These are phyloP conservation scores for Jordanella pulchra DNA, from an alignment of 2,797 vertebrate genomes.

Conservation along the genomic window DNA sequence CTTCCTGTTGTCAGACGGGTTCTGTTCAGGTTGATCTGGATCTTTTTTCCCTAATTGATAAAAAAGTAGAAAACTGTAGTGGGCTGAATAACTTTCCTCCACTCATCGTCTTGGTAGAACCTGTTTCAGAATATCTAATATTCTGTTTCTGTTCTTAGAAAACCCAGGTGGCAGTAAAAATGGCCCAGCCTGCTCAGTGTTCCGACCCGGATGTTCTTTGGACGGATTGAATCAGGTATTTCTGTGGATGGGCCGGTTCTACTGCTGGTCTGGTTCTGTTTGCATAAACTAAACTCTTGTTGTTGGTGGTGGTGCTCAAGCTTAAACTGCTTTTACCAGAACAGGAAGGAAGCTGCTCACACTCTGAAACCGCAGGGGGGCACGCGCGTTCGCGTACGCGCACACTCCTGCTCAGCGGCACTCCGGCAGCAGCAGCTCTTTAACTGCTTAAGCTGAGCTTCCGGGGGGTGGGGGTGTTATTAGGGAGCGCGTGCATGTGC, in stretches of 20 bases:
- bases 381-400: neutral
- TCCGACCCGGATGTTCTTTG: neutral
- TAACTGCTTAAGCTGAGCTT: neutral
- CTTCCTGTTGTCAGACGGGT: neutral
- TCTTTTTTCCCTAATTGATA: neutral
- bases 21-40: neutral
- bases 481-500: neutral
- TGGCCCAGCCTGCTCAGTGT: neutral
- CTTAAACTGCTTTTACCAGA: slow-evolving; percentile 20
- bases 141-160: neutral
- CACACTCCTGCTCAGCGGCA: slow-evolving; percentile 45
- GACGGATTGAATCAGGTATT: neutral
- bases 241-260: too few relatives aligned
- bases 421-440: slow-evolving; percentile 22
- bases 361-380: slow-evolving; percentile 2
- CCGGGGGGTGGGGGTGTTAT: slow-evolving; percentile 5
- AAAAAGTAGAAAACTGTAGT: too few relatives aligned
- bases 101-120: neutral
- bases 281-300: neutral
- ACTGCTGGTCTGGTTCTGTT: neutral
- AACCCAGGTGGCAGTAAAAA: neutral
- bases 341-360: slow-evolving; percentile 36
- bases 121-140: too few relatives aligned
- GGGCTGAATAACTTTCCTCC: too few relatives aligned
- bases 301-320: slow-evolving; percentile 1